These are phyloP conservation scores for Alces alces DNA, from an alignment of 2,113 vertebrate species.

Conservation along the genomic window DNA sequence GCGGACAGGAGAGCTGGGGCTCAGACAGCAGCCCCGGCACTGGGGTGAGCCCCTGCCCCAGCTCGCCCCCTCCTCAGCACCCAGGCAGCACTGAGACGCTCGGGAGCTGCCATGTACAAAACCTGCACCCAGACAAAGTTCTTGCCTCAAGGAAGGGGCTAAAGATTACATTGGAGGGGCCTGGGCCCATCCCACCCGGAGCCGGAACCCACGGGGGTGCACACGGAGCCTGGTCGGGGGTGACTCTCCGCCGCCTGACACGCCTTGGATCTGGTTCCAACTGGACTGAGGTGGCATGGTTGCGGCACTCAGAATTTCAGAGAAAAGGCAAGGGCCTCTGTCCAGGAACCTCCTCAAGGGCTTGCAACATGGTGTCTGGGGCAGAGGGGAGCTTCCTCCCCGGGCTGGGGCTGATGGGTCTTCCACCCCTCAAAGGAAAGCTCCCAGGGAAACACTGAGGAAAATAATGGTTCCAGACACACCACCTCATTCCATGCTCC, in stretches of 20 bases:
- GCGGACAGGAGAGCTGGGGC: not conserved
- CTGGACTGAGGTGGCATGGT: slow-evolving; percentile 24
- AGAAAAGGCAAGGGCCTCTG: slow-evolving; percentile 54
- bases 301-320: slow-evolving; percentile 58
- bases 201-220: not conserved
- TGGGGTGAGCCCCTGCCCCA: rapidly evolving
- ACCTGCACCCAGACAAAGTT: rapidly evolving
- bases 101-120: not conserved
- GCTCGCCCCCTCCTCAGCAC: rapidly evolving
- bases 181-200: not conserved
- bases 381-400: slow-evolving; percentile 45
- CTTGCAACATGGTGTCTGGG: slow-evolving; percentile 62
- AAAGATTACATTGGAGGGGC: not conserved
- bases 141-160: not conserved
- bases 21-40: not conserved
- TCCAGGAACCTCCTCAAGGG: slow-evolving; percentile 45
- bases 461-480: not conserved
- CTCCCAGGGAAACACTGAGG: rapidly evolving
- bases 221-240: not conserved
- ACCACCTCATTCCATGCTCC: not conserved
- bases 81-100: not conserved
- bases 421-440: not conserved
- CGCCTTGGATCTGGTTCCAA: slow-evolving; percentile 31
- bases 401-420: not conserved
- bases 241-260: not conserved